Evolutionary conservation across 2,797 vertebrate species (phyloP), one percentile per base, ranked within the genome.

Genomic region (Borostomias antarcticus): DNA sequence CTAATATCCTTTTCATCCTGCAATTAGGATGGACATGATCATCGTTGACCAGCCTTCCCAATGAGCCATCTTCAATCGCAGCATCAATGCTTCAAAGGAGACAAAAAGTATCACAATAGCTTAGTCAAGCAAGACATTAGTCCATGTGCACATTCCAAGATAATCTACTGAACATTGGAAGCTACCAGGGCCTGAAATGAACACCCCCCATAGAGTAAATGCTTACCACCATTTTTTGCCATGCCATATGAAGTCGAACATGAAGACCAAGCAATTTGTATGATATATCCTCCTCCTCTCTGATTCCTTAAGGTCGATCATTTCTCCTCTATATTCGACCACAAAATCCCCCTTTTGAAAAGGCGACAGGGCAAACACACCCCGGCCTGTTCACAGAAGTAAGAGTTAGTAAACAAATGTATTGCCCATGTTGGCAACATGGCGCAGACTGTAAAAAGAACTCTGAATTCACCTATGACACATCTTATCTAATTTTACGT

Each of bases 21-120:
- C 70, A 70, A 66, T 69, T 73, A 13, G 67, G 67, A 29, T 52
- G 17, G 17, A 58, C 59, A 30, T 73, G 74, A 11, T 72, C 70
- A 69, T 76, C 66, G 35, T 68, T 76, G 32, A 69, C 66, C 43
- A 76, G 62, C 30, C 70, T 48, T 21, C 74, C 74, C 37, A 72
- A 59, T 32, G 62, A 69, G 4, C 40, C 56, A 58, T 76, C 51
- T 57, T 76, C 70, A 26, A 32, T 45, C n/a, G 66, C 61, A 21
- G 61, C 66, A 69, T 72, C 69, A 69, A 76, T 58, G 43, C 64
- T n/a, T 75, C 23, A 32, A 77, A 56, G 68, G 56, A 32, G 29
- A 62, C 52, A 63, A 67, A 68, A 6, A 63, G 32, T 6, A 65
- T 56, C 60, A 21, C 15, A 60, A 35, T 58, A 35, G n/a, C n/a